These are phyloP conservation scores for Neosilurus hyrtlii DNA, from an alignment of 2,797 vertebrate genomes.

Conservation along the genomic window DNA sequence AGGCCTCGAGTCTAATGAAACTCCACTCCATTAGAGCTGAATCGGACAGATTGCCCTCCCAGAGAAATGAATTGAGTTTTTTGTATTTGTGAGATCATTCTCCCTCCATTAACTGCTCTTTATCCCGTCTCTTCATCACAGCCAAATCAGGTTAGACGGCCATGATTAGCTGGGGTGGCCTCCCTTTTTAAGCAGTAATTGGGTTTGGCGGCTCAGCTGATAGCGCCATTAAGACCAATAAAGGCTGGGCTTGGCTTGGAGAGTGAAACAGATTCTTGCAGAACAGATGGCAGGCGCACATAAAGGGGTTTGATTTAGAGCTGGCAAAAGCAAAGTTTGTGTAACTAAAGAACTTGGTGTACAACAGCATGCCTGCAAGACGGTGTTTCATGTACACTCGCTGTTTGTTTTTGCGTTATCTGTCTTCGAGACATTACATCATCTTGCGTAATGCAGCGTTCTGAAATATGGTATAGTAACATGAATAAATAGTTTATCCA, in stretches of 20 bases:
- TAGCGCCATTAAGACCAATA: slow-evolving; percentile 86
- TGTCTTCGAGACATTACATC: slow-evolving; percentile 51
- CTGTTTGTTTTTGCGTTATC: slow-evolving; percentile 13
- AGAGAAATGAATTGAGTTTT: slow-evolving; percentile 89
- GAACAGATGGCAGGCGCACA: slow-evolving; percentile 79
- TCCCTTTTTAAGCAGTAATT: slow-evolving; percentile 86
- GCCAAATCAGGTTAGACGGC: slow-evolving; percentile 82
- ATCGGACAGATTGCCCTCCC: slow-evolving; percentile 85
- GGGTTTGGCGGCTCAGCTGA: slow-evolving; percentile 85
- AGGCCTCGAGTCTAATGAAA: slow-evolving; percentile 83
- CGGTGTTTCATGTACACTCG: slow-evolving; percentile 18
- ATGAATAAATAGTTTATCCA: neutral
- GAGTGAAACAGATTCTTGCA: slow-evolving; percentile 83
- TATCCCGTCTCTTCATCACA: slow-evolving; percentile 86
- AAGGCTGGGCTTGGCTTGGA: slow-evolving; percentile 80
- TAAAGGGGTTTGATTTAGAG: slow-evolving; percentile 72
- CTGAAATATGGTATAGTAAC: slow-evolving; percentile 31
- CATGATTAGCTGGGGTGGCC: slow-evolving; percentile 84
- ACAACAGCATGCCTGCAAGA: slow-evolving; percentile 23
- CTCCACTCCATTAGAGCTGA: slow-evolving; percentile 85
- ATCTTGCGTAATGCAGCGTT: slow-evolving; percentile 46
- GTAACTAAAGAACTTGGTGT: slow-evolving; percentile 73
- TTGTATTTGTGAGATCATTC: slow-evolving; percentile 88
- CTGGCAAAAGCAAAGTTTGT: slow-evolving; percentile 80
- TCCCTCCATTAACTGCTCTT: slow-evolving; percentile 88